phyloP scores from a whole-genome alignment of 2,888 invertebrate species.

The Coleophora flavipennella region DNA sequence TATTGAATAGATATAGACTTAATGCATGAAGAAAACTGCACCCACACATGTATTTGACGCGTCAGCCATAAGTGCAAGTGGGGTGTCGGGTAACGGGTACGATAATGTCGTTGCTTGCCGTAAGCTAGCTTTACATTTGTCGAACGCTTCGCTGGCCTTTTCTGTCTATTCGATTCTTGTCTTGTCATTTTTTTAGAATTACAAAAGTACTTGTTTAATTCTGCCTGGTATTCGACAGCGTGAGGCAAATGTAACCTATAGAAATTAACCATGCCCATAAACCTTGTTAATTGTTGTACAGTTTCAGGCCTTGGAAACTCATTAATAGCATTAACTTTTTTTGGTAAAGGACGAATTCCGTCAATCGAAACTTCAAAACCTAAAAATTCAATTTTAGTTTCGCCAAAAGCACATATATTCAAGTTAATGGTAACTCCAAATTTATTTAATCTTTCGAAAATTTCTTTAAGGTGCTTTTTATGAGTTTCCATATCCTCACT shows the following conservation, averaged over 20 bases:
- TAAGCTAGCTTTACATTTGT: conserved; percentile 12
- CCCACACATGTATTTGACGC: conserved; percentile 6
- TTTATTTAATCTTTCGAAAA: conserved; percentile 5
- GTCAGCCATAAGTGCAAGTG: conserved; percentile 7
- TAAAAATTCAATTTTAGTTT: conserved; percentile 4
- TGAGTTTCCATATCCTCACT: conserved; percentile 9
- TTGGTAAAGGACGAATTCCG: conserved; percentile 1
- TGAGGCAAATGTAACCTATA: conserved; percentile 24
- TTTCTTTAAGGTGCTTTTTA: conserved; percentile 8
- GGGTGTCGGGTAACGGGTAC: neutral
- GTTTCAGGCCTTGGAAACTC: conserved; percentile 10
- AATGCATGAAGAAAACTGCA: too few species aligned
- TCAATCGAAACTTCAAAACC: conserved; percentile 3
- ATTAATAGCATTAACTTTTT: conserved; percentile 2
- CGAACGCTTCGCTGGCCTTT: conserved; percentile 10
- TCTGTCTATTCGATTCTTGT: conserved; percentile 13
- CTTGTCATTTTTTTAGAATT: conserved; percentile 13
- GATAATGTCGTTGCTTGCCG: too few species aligned
- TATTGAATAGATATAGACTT: too few species aligned
- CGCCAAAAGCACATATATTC: conserved; percentile 5
- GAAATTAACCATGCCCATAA: conserved; percentile 17
- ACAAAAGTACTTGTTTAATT: conserved; percentile 8
- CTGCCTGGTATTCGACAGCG: conserved; percentile 16
- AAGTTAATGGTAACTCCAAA: conserved; percentile 9
- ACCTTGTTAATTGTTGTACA: conserved; percentile 8